Conservation (phyloP, 2,113 vertebrate species). For the Malurus cyaneus region DNA sequence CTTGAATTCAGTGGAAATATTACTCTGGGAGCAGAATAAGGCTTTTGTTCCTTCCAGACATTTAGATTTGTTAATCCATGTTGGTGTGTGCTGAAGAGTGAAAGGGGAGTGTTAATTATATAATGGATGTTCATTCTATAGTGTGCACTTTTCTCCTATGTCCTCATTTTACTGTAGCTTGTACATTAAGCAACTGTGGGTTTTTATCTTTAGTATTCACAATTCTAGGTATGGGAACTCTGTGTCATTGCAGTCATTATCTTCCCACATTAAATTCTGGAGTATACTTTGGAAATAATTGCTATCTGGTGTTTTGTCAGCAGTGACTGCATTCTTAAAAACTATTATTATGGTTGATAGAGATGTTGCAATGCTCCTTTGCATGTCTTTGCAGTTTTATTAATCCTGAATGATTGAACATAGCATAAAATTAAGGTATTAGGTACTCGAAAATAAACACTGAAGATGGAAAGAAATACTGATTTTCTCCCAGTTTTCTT, state of each 20-base stretch:
- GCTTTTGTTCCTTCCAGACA: neutral
- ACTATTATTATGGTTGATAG: neutral
- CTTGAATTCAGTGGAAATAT: constrained; percentile 12
- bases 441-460: neutral
- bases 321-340: neutral
- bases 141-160: neutral
- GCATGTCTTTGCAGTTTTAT: neutral
- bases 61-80: neutral
- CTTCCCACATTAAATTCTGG: neutral
- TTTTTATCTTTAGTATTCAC: neutral
- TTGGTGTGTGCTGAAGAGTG: neutral
- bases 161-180: neutral
- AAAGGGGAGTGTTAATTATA: neutral
- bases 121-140: neutral
- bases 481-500: neutral
- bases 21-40: neutral
- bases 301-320: neutral
- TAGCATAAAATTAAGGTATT: neutral
- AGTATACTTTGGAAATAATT: neutral
- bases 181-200: neutral
- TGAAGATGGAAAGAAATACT: neutral
- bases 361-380: neutral
- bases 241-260: neutral
- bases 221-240: neutral
- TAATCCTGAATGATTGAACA: neutral